A percentile compares a stretch with the other conserved stretches of the same genome.
Evolutionary conservation across 2,113 vertebrate genomes (phyloP).

Genomic region (Otocyon megalotis): DNA sequence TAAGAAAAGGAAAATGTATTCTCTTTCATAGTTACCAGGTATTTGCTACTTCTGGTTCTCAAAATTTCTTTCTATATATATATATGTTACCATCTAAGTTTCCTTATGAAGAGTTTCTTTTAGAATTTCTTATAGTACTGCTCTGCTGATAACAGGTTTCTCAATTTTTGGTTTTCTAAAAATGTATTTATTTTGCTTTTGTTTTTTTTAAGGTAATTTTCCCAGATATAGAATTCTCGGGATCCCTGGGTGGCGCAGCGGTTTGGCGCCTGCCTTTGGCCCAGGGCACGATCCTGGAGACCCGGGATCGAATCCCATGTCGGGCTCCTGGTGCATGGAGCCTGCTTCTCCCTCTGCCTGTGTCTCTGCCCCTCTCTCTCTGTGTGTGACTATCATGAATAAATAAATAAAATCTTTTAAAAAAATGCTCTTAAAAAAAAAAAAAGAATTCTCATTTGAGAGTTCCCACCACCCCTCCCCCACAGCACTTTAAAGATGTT

Average conservation of each 20-base stretch:
- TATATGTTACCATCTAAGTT: background rate
- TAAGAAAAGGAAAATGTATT: background rate
- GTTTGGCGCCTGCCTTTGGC: no score
- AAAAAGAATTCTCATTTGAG: background rate
- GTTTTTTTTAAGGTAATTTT: background rate
- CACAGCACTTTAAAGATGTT: background rate
- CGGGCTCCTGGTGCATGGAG: no score
- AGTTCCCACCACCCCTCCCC: background rate
- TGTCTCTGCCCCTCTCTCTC: no score
- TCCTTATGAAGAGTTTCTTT: background rate
- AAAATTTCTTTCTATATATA: background rate
- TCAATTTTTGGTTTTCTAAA: constrained; percentile 6
- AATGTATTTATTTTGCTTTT: background rate
- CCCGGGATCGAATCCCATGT: no score
- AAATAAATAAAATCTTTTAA: no score
- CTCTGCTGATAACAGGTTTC: background rate
- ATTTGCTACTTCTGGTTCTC: background rate
- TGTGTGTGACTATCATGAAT: no score
- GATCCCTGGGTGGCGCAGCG: no score
- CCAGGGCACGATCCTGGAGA: no score
- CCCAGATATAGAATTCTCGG: background rate
- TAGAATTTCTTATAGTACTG: background rate
- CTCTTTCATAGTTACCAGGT: background rate
- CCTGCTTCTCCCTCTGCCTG: no score
- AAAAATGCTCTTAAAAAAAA: no score